These are phyloP conservation scores for Protaetia brevitarsis DNA, from an alignment of 1,140 invertebrate species.

Conservation along the genomic window DNA sequence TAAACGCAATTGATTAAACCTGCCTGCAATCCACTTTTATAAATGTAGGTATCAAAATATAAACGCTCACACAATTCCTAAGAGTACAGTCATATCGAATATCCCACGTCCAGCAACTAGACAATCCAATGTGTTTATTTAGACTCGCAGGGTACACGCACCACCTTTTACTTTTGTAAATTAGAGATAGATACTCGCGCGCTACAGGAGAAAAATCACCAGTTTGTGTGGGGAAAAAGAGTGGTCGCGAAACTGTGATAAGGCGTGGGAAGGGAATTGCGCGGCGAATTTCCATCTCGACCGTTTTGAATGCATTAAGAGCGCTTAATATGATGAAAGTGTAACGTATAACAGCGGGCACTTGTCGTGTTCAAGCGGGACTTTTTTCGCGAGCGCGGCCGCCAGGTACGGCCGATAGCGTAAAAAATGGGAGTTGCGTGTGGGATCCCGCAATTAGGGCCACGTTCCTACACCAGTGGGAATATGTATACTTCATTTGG, in stretches of 20 bases:
- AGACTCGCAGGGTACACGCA: not conserved
- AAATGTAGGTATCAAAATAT: not conserved
- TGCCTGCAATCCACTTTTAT: too few relatives aligned
- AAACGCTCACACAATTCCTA: not conserved
- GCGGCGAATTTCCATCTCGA: not conserved
- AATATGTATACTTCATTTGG: too few relatives aligned
- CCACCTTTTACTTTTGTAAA: constrained; percentile 5
- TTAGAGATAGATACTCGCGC: not conserved
- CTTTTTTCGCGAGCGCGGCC: not conserved
- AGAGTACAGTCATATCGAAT: not conserved
- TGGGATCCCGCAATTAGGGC: constrained; percentile 3
- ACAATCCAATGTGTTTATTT: not conserved
- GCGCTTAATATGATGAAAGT: constrained; percentile 18
- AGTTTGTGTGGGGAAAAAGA: not conserved
- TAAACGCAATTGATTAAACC: too few relatives aligned
- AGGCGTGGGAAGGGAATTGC: constrained; percentile 1
- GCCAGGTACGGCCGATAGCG: not conserved
- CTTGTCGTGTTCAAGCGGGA: not conserved
- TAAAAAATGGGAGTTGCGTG: not conserved
- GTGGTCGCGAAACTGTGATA: constrained; percentile 5
- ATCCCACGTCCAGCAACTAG: not conserved
- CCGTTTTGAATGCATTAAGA: constrained; percentile 9
- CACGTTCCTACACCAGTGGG: too few relatives aligned
- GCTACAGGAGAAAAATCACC: not conserved
- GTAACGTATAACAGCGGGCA: constrained; percentile 15